Evolutionary conservation across 2,113 vertebrate genomes (phyloP).

Genomic region (Phoxinus phoxinus): DNA sequence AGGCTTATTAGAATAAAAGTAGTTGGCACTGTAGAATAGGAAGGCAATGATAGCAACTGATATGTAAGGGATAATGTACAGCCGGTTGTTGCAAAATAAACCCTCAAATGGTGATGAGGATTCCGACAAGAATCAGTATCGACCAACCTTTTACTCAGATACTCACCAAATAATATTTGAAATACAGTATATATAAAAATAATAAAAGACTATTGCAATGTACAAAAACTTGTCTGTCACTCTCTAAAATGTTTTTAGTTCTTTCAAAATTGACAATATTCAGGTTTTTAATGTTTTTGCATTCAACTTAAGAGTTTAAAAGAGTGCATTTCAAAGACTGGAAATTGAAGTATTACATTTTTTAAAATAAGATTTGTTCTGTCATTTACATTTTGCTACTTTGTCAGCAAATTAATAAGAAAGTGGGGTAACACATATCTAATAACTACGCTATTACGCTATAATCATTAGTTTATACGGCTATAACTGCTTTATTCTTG

Average conservation of each 20-base stretch:
- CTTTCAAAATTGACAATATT: not conserved
- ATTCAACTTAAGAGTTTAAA: not conserved
- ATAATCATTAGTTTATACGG: too few species aligned
- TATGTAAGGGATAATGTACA: conserved; percentile 9
- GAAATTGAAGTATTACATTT: not conserved
- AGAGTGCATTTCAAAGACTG: not conserved
- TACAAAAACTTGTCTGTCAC: too few species aligned
- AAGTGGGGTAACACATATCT: too few species aligned
- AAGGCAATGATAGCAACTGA: not conserved
- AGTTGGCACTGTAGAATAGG: conserved; percentile 31
- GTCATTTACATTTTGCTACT: not conserved
- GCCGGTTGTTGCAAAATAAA: not conserved
- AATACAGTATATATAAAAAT: too few species aligned
- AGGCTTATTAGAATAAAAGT: conserved; percentile 56
- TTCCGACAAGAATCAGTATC: not conserved
- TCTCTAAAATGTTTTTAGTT: too few species aligned
- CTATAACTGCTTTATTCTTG: too few species aligned
- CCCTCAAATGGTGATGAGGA: not conserved
- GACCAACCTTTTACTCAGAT: not conserved
- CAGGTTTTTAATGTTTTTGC: not conserved
- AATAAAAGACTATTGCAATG: too few species aligned
- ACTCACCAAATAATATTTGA: too few species aligned
- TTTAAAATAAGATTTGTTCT: not conserved
- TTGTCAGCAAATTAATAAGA: not conserved
- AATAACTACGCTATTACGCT: too few species aligned